These are phyloP conservation scores for Hoplias malabaricus DNA, from an alignment of 2,113 vertebrate species.

Conservation along the genomic window DNA sequence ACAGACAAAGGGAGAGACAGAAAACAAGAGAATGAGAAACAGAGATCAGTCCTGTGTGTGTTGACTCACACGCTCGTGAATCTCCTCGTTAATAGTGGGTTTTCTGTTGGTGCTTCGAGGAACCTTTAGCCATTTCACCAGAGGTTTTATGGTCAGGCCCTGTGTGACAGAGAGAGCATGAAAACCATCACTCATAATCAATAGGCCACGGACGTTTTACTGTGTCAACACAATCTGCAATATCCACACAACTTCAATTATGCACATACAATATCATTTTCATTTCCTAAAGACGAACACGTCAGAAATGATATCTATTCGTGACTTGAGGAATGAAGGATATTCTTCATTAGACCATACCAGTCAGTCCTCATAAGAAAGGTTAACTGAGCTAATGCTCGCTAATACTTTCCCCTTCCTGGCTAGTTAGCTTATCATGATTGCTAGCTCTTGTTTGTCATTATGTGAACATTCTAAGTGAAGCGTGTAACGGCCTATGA, in stretches of 20 bases:
- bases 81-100: constrained; percentile 93
- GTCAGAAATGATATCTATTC: not conserved
- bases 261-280: not conserved
- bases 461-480: no score
- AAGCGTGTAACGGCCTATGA: no score
- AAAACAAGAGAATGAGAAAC: not conserved
- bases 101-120: constrained; percentile 91
- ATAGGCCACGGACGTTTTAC: constrained; percentile 70
- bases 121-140: constrained; percentile 96
- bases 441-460: no score
- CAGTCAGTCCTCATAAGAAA: no score
- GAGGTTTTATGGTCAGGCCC: constrained; percentile 96
- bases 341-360: not conserved
- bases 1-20: not conserved
- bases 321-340: not conserved
- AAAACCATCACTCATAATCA: not conserved
- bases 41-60: not conserved
- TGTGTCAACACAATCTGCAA: not conserved
- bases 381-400: no score
- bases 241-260: not conserved
- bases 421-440: not conserved
- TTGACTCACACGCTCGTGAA: constrained; percentile 88
- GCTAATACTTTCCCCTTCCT: no score
- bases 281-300: not conserved
- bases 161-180: constrained; percentile 53